Conservation (phyloP, 1,140 invertebrate species). For the Penaeus japonicus region DNA sequence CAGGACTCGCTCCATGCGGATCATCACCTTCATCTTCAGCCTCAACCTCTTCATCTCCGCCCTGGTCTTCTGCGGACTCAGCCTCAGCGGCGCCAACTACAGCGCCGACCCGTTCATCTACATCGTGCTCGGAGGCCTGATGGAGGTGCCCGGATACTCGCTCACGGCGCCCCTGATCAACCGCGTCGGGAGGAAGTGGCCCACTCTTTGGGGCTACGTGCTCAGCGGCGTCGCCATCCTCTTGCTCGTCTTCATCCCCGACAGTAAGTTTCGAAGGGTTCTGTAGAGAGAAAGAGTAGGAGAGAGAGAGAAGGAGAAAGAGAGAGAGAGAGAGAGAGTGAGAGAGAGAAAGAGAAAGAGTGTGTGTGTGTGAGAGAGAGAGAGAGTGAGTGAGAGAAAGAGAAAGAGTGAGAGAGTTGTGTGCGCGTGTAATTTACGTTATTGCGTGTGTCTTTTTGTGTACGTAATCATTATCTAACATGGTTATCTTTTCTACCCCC, state of each 20-base stretch:
- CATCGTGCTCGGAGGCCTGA: slow-evolving; percentile 43
- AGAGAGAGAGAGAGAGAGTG: too few species aligned
- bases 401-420: too few species aligned
- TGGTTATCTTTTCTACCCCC: neutral
- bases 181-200: slow-evolving; percentile 28
- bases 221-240: slow-evolving; percentile 34
- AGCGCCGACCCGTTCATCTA: slow-evolving; percentile 55
- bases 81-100: slow-evolving; percentile 32
- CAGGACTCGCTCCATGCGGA: slow-evolving; percentile 24
- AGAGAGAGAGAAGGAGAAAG: too few species aligned
- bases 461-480: too few species aligned
- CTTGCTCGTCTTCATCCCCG: slow-evolving; percentile 41
- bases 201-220: neutral
- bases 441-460: too few species aligned
- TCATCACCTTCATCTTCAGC: slow-evolving; percentile 34
- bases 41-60: slow-evolving; percentile 28
- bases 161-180: slow-evolving; percentile 43
- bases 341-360: too few species aligned
- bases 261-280: neutral
- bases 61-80: slow-evolving; percentile 50
- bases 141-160: slow-evolving; percentile 45
- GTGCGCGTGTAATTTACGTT: too few species aligned
- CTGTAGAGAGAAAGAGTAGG: neutral
- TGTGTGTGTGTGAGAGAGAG: too few species aligned
- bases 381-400: too few species aligned